phyloP scores from a whole-genome alignment of 2,888 invertebrate species.

The Meteorus cinctellus region DNA sequence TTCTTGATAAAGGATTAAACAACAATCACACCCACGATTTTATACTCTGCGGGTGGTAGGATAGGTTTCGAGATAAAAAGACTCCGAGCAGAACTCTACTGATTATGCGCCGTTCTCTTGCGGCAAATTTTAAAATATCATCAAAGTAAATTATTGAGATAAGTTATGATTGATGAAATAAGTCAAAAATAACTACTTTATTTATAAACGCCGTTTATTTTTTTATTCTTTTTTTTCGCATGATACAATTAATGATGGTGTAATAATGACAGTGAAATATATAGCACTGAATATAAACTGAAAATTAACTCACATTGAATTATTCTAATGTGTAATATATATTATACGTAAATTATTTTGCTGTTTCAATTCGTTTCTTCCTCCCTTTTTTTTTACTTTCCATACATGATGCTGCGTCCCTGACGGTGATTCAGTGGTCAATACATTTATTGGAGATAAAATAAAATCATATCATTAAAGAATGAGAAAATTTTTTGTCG shows the following conservation, averaged over 20 bases:
- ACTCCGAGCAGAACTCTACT: constrained; percentile 43
- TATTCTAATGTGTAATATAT: constrained; percentile 45
- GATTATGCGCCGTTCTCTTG: too few species aligned
- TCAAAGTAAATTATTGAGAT: too few species aligned
- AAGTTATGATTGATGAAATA: neutral
- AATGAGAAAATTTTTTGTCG: constrained; percentile 19
- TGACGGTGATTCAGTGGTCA: constrained; percentile 24
- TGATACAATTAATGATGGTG: constrained; percentile 48
- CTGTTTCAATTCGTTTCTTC: constrained; percentile 37
- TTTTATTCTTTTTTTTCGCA: constrained; percentile 40
- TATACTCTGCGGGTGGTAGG: neutral
- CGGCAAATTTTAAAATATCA: too few species aligned
- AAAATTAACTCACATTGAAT: constrained; percentile 62
- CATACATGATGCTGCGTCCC: constrained; percentile 10
- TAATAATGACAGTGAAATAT: constrained; percentile 72
- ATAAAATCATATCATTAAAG: neutral
- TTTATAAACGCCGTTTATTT: constrained; percentile 47
- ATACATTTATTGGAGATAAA: constrained; percentile 30
- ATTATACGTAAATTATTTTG: constrained; percentile 44
- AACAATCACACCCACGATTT: neutral
- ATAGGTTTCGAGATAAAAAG: neutral
- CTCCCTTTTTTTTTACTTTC: constrained; percentile 20
- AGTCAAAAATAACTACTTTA: constrained; percentile 3
- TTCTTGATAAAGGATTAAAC: neutral
- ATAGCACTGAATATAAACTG: constrained; percentile 72